Conservation (phyloP, 30 jellyfish, hydroid and myxozoan species). For the Aurelia aurita complex sp. Pacific region DNA sequence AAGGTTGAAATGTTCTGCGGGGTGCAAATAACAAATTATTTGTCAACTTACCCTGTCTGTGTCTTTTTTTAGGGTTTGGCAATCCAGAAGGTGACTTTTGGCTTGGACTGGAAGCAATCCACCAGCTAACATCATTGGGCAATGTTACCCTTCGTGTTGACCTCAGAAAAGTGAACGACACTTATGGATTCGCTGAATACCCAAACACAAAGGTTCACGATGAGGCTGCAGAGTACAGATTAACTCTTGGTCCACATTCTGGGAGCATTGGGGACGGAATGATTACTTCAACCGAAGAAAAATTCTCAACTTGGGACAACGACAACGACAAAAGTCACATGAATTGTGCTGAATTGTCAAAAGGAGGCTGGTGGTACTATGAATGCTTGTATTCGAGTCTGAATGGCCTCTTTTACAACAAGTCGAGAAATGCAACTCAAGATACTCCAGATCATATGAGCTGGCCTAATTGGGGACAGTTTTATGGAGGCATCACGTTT, state of each 20-base stretch:
- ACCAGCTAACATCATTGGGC: conserved; percentile 29
- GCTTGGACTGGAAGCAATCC: conserved; percentile 43
- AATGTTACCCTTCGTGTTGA: conserved; percentile 7
- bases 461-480: conserved; percentile 21
- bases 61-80: conserved; percentile 23
- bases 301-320: conserved; percentile 34
- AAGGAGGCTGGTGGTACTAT: conserved; percentile 54
- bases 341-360: conserved; percentile 28
- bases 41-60: too few species aligned
- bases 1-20: too few species aligned
- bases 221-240: conserved; percentile 19
- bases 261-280: conserved; percentile 21
- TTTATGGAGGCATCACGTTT: conserved; percentile 7
- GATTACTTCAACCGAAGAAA: neutral
- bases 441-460: neutral
- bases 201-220: conserved; percentile 3
- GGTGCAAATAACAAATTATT: too few species aligned
- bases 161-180: conserved; percentile 10
- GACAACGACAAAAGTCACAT: conserved; percentile 24
- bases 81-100: conserved; percentile 15
- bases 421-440: neutral
- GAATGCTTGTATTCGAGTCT: conserved; percentile 35
- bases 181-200: conserved; percentile 35
- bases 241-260: neutral
- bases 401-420: conserved; percentile 2